Conservation (phyloP, 2,113 vertebrate species). For the Gadus macrocephalus region DNA sequence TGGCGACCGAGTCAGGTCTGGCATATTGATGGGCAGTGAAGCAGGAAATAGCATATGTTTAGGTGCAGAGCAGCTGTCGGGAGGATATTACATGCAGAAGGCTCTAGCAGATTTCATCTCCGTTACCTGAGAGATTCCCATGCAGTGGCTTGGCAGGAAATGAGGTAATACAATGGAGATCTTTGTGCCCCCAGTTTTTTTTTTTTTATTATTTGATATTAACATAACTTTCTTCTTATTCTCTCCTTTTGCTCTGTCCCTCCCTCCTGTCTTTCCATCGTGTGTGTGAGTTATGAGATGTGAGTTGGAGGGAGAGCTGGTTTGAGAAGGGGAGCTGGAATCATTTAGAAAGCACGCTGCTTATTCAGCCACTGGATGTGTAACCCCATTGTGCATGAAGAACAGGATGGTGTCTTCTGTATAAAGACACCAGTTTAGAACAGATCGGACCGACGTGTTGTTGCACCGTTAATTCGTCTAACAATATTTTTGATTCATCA, state of each 20-base stretch:
- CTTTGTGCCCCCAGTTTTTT: slow-evolving; percentile 36
- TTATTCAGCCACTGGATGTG: slow-evolving; percentile 33
- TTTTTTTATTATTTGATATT: slow-evolving; percentile 26
- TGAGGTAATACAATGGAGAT: slow-evolving; percentile 58
- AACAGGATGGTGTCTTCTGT: not conserved
- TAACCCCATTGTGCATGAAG: slow-evolving; percentile 22
- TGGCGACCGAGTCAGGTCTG: slow-evolving; percentile 29
- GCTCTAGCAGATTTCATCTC: slow-evolving; percentile 48
- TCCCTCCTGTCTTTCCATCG: slow-evolving; percentile 28
- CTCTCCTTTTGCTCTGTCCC: slow-evolving; percentile 35
- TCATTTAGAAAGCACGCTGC: slow-evolving; percentile 25
- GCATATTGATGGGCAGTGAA: slow-evolving; percentile 26
- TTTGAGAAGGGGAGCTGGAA: slow-evolving; percentile 41
- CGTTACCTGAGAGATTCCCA: slow-evolving; percentile 35
- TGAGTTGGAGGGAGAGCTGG: slow-evolving; percentile 52
- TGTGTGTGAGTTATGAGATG: slow-evolving; percentile 40
- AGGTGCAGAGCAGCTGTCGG: slow-evolving; percentile 12
- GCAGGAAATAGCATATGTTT: slow-evolving; percentile 36
- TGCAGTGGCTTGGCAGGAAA: slow-evolving; percentile 53
- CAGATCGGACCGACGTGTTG: too few species aligned
- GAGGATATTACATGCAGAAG: slow-evolving; percentile 16
- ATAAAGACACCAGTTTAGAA: too few species aligned
- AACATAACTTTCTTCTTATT: slow-evolving; percentile 3
- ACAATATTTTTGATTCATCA: too few species aligned
- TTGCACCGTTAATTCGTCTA: too few species aligned